These are phyloP conservation scores for Silurus aristotelis DNA, from an alignment of 2,797 vertebrate species.

Conservation along the genomic window DNA sequence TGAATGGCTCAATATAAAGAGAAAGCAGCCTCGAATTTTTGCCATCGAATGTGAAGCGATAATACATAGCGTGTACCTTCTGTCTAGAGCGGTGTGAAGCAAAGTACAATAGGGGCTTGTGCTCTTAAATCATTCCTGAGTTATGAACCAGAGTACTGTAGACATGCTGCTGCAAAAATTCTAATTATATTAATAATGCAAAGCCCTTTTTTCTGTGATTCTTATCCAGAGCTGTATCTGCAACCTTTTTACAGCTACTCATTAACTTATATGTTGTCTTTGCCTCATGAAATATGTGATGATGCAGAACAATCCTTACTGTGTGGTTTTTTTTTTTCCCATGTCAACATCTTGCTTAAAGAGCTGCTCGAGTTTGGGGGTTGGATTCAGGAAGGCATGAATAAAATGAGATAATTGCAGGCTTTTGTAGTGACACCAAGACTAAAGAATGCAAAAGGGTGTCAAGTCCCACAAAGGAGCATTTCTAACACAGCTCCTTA, in stretches of 20 bases:
- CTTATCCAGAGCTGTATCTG: background rate
- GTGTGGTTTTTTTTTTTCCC: slow-evolving; percentile 44
- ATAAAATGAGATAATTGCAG: slow-evolving; percentile 65
- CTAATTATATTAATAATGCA: background rate
- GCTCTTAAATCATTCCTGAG: background rate
- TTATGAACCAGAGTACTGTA: background rate
- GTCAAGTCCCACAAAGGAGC: slow-evolving; percentile 56
- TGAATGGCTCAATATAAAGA: background rate
- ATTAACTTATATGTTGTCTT: slow-evolving; percentile 3
- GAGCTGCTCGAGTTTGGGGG: slow-evolving; percentile 9
- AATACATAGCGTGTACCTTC: background rate
- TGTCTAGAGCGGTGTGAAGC: background rate
- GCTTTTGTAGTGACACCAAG: slow-evolving; percentile 64
- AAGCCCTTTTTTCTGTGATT: background rate
- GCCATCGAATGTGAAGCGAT: background rate
- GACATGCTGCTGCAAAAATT: background rate
- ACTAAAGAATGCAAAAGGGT: slow-evolving; percentile 67
- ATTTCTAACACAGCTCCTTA: slow-evolving; percentile 38
- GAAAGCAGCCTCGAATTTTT: background rate
- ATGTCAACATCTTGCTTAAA: slow-evolving; percentile 50
- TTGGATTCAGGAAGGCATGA: slow-evolving; percentile 17
- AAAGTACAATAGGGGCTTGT: background rate
- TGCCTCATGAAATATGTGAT: slow-evolving; percentile 19
- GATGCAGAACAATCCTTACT: slow-evolving; percentile 13
- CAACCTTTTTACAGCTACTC: slow-evolving; percentile 14